Percentiles rank a stretch among this genome's conserved stretches.
Evolutionary conservation across 2,888 invertebrate genomes (phyloP).

Genomic region (Amphimallon solstitiale): DNA sequence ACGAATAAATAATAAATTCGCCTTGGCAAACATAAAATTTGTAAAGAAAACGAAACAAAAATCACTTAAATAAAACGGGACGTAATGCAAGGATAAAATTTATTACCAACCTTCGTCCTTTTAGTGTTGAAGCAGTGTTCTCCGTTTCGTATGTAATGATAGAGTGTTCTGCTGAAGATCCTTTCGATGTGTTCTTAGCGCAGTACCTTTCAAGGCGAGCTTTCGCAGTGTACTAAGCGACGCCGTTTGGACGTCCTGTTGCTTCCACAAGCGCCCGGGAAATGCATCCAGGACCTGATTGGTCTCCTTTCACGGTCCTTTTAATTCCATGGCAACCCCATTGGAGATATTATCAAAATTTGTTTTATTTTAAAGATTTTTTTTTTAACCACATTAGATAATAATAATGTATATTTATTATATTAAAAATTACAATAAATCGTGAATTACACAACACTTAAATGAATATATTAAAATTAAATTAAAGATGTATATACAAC

Average conservation of each 20-base stretch:
- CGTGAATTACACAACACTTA: too few relatives aligned
- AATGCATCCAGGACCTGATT: slow-evolving; percentile 46
- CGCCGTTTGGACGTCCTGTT: slow-evolving; percentile 55
- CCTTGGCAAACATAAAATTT: not conserved
- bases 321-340: too few relatives aligned
- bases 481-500: too few relatives aligned
- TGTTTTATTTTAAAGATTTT: too few relatives aligned
- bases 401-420: too few relatives aligned
- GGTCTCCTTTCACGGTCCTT: not conserved
- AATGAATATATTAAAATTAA: too few relatives aligned
- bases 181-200: slow-evolving; percentile 40
- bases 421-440: too few relatives aligned
- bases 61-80: slow-evolving; percentile 11
- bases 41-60: not conserved
- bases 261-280: slow-evolving; percentile 59
- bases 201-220: slow-evolving; percentile 47
- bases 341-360: not conserved
- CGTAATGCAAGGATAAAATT: slow-evolving; percentile 34
- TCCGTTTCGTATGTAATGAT: slow-evolving; percentile 34
- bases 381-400: too few relatives aligned
- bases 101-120: slow-evolving; percentile 41
- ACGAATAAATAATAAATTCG: too few relatives aligned
- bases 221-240: slow-evolving; percentile 53
- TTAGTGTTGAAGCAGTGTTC: slow-evolving; percentile 38
- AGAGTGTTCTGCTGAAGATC: slow-evolving; percentile 37